These are phyloP conservation scores for Tokudaia tokunoshimensis DNA, from an alignment of 2,797 vertebrate species.

Conservation along the genomic window DNA sequence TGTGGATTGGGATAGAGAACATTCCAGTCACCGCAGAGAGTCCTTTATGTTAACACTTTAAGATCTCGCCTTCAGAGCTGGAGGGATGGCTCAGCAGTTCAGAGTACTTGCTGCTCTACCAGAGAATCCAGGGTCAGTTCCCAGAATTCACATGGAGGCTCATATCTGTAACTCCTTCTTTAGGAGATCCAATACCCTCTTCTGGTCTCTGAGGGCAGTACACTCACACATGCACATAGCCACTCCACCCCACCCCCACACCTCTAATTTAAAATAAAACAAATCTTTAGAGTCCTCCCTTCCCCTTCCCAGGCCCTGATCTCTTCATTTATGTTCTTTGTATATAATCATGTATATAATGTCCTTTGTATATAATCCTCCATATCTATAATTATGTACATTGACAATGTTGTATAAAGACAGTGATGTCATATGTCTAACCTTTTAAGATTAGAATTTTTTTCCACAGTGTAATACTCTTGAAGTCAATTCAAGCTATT, in stretches of 20 bases:
- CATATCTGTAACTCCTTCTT: background rate
- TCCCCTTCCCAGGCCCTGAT: background rate
- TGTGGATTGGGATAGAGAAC: background rate
- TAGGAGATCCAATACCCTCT: background rate
- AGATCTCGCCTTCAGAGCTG: background rate
- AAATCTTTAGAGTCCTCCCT: background rate
- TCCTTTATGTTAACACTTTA: background rate
- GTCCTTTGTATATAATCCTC: background rate
- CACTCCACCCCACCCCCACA: background rate
- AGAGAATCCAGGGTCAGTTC: background rate
- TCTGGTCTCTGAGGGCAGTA: background rate
- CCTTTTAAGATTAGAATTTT: conserved; percentile 4
- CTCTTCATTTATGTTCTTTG: background rate
- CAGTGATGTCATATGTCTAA: background rate
- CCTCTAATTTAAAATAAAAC: background rate
- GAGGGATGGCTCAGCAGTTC: background rate
- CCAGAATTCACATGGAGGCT: background rate
- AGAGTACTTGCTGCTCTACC: background rate
- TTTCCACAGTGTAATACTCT: background rate
- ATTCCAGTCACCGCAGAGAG: background rate
- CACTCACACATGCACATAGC: background rate
- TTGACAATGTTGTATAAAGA: background rate
- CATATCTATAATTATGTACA: background rate
- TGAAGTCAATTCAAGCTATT: background rate
- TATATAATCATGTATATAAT: background rate